Evolutionary conservation across 2,888 invertebrate genomes (phyloP), one percentile per base, ranked within the genome.

Genomic region (Pelosia muscerda): DNA sequence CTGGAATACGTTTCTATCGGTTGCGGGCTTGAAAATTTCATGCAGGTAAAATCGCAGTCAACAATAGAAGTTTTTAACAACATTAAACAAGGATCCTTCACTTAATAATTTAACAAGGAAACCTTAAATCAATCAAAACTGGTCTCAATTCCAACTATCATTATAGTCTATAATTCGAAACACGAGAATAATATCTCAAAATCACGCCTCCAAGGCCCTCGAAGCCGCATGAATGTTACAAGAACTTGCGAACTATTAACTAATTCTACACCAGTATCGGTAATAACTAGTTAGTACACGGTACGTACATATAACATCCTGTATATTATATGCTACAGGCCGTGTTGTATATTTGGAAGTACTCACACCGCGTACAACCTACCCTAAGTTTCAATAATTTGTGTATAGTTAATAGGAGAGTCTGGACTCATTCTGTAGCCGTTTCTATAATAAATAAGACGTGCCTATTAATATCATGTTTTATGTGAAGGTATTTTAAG

Each of bases 221-320:
- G 66, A 55, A 62, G 63, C 60, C 70, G 56, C 66, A 81, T 75
- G 67, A 71, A 78, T 75, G 67, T 81, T 65, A 71, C 73, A 81
- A 62, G 78, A 68, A 69, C 59, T 57, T 69, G 28, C 42, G 54
- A 81, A 75, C 78, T 77, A 62, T 72, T 62, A 72, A 80, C 72
- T 78, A 75, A 80, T 78, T 66, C 79, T 61, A 65, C 15, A 70
- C 70, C 63, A 68, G 58, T 64, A 78, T 75, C 55, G 66, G 75
- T 72, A 71, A 80, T 81, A 81, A 78, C 69, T 61, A 56, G 22
- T 66, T 4, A 23, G 26, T 65, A 66, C 28, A 64, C 72, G 58
- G 22, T 22, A 57, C 34, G 15, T 57, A 38, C 49, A 60, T 28
- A 62, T 31, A 61, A 23, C 54, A 22, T 54, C 6, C 23, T 13